Conservation (phyloP, 2,797 vertebrate species). For the Buceros bicornis region DNA sequence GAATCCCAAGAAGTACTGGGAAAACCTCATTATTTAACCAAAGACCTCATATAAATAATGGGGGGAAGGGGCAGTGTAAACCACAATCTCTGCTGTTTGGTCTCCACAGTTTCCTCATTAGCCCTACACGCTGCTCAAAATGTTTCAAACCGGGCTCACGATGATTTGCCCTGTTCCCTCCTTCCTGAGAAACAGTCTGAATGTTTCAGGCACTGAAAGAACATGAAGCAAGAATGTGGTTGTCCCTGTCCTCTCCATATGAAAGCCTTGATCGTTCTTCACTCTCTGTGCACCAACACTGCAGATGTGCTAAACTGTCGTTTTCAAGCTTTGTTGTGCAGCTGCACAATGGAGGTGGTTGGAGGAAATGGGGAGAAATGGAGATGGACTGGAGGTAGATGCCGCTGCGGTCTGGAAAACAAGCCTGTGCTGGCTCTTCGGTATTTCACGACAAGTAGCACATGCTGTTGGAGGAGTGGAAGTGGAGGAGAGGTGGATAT, state of each 20-base stretch:
- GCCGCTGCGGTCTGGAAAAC: not conserved
- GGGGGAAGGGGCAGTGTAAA: not conserved
- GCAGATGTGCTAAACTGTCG: fast-evolving
- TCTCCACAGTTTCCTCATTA: not conserved
- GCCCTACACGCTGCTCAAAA: not conserved
- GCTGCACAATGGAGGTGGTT: not conserved
- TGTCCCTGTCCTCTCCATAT: fast-evolving
- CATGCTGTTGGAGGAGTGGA: not conserved
- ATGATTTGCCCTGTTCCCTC: not conserved
- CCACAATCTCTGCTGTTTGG: not conserved
- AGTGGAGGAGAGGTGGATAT: not conserved
- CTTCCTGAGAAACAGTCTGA: not conserved
- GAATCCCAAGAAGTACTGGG: not conserved
- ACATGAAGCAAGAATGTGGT: not conserved
- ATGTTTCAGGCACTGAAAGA: not conserved
- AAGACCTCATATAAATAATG: not conserved
- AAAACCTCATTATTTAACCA: not conserved
- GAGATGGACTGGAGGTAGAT: not conserved
- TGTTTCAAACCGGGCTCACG: not conserved
- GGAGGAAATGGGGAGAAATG: not conserved
- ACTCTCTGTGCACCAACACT: not conserved
- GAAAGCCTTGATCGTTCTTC: not conserved
- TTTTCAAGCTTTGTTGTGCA: not conserved
- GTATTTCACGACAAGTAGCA: not conserved
- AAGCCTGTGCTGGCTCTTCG: not conserved